phyloP scores from a whole-genome alignment of 2,113 vertebrate genomes.

The Brachypodius melanocephalos region DNA sequence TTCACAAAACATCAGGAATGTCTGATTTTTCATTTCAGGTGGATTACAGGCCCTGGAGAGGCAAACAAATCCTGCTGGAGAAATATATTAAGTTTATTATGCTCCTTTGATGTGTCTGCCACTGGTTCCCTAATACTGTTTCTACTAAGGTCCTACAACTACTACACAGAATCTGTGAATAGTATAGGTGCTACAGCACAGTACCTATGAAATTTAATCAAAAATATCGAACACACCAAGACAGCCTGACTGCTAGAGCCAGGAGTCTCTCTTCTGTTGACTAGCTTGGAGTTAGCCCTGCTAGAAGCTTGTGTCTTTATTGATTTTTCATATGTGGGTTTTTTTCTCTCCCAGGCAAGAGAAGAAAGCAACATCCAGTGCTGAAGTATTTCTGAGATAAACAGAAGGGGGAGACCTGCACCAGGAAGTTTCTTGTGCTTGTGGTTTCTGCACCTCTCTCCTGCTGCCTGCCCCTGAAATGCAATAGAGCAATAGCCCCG shows the following conservation, averaged over 20 bases:
- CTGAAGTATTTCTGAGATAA: not conserved
- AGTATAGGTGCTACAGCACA: not conserved
- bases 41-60: not conserved
- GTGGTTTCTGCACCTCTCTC: not conserved
- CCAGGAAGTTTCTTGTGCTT: not conserved
- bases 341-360: not conserved
- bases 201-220: not conserved
- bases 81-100: not conserved
- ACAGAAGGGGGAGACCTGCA: not conserved
- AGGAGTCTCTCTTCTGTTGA: not conserved
- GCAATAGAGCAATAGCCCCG: rapidly evolving
- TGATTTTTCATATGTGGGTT: not conserved
- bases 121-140: not conserved
- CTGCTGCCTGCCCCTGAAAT: not conserved
- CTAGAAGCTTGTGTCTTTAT: not conserved
- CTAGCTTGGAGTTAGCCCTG: not conserved
- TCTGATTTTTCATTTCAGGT: not conserved
- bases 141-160: not conserved
- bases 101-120: not conserved
- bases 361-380: not conserved
- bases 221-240: not conserved
- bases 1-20: not conserved
- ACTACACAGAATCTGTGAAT: not conserved
- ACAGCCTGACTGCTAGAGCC: not conserved
- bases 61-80: not conserved